Conservation (phyloP, 2,888 invertebrate species). For the Agapetus fuscipes region DNA sequence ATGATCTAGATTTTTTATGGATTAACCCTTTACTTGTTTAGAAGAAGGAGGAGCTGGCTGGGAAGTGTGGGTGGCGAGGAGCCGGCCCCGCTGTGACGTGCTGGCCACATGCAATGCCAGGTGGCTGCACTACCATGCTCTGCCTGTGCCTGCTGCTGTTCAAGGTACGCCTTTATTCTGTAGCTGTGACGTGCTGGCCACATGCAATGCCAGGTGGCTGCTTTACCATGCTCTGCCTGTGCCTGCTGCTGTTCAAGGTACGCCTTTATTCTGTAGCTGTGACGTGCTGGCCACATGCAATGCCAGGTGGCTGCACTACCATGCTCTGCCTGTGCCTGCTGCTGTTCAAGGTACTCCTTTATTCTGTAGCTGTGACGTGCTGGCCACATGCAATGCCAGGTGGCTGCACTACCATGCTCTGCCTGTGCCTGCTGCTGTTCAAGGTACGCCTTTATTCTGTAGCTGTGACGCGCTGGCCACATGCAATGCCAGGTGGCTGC, state of each 20-base stretch:
- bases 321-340: conserved; percentile 35
- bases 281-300: conserved; percentile 31
- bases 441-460: too few species aligned
- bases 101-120: conserved; percentile 39
- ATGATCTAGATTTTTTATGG: too few species aligned
- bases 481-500: too few species aligned
- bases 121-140: conserved; percentile 53
- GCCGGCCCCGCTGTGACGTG: conserved; percentile 26
- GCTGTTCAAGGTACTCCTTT: conserved; percentile 13
- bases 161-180: conserved; percentile 11
- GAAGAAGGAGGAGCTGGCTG: conserved; percentile 48
- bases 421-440: too few species aligned
- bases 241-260: conserved; percentile 18
- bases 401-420: too few species aligned
- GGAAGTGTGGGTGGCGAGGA: conserved; percentile 62
- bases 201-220: conserved; percentile 45
- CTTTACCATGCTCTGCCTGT: conserved; percentile 50
- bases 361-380: too few species aligned
- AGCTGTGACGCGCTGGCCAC: too few species aligned
- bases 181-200: conserved; percentile 26
- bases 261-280: conserved; percentile 9
- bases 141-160: conserved; percentile 27
- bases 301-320: conserved; percentile 54
- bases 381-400: too few species aligned
- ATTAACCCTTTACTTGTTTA: too few species aligned